A percentile compares a stretch with the other conserved stretches of the same genome.
These are phyloP conservation scores for Drosophila pseudotakahashii DNA, from an alignment of 2,888 invertebrate genomes.

Conservation along the genomic window DNA sequence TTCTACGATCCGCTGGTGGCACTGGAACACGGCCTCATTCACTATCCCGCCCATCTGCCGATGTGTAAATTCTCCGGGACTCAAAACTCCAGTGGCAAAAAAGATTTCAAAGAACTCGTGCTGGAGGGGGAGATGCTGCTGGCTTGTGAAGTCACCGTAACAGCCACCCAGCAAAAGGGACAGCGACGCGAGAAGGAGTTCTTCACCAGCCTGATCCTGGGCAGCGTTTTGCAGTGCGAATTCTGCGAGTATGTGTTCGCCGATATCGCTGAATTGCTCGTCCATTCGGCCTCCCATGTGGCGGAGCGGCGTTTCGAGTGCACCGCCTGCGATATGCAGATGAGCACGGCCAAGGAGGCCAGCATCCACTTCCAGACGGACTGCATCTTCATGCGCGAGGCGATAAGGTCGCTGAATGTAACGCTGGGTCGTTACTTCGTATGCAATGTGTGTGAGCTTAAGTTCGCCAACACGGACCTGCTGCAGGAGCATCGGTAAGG, in stretches of 20 bases:
- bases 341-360: constrained; percentile 85
- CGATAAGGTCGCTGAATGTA: constrained; percentile 68
- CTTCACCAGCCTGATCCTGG: constrained; percentile 70
- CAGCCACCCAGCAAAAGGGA: constrained; percentile 20
- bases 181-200: constrained; percentile 1
- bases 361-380: constrained; percentile 86
- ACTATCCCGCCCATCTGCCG: constrained; percentile 54
- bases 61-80: too few species aligned
- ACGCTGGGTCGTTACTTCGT: constrained; percentile 78
- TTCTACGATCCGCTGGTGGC: constrained; percentile 74
- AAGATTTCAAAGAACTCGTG: constrained; percentile 10
- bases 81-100: background rate
- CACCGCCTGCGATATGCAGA: constrained; percentile 83
- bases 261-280: constrained; percentile 84
- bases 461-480: constrained; percentile 79
- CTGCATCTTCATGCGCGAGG: constrained; percentile 81
- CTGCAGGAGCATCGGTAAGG: constrained; percentile 83
- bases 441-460: constrained; percentile 83
- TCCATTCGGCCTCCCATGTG: constrained; percentile 81
- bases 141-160: background rate
- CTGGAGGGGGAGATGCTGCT: constrained; percentile 32
- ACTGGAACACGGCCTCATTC: constrained; percentile 69
- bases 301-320: constrained; percentile 82
- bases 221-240: constrained; percentile 86
- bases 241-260: constrained; percentile 87